Evolutionary conservation across 2,888 invertebrate genomes (phyloP), one percentile per base, ranked within the genome.

Genomic region (Meiosimyza decipiens): DNA sequence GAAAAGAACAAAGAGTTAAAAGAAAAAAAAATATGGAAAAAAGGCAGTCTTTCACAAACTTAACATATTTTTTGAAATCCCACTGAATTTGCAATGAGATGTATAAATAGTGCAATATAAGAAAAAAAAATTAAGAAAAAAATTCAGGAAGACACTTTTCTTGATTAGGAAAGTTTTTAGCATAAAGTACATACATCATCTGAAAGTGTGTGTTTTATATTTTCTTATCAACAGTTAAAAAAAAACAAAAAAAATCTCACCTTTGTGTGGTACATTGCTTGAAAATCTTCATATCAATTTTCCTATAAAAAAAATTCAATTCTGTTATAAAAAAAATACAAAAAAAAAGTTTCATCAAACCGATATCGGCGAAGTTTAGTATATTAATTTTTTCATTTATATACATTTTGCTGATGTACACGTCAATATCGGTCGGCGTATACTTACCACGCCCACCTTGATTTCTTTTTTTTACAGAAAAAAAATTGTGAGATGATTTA

Each of bases 401-500:
- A 16, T 66, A 59, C 15, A 62, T 57, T 72, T 71, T 67, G 59
- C 54, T 51, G 22, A 62, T 65, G 65, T 12, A 66, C 28, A 73
- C 68, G 59, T 54, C 73, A 74, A 74, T 76, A 77, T 75, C 74
- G 77, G 77, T 73, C 76, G 78, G 83, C 82, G 83, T 79, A 83
- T 83, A 83, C 83, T 83, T 84, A 83, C 83, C 83, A 84, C 80
- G 82, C 82, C 80, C 77, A 78, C 40, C 52, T 54, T 62, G 16
- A 33, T 77, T 77, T 74, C 72, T 51, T 18, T 74, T 66, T 68
- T 73, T 74, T 68, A 64, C 2, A 40, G 9, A 40, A 64, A 64
- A 50, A 64, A 72, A 73, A 47, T 70, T 54, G 67, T 66, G 72
- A 71, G 68, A 73, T 16, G 28, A 18, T 63, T 76, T 64, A 72